Evolutionary conservation across 2,888 invertebrate genomes (phyloP).

Genomic region (Athalia rosae): DNA sequence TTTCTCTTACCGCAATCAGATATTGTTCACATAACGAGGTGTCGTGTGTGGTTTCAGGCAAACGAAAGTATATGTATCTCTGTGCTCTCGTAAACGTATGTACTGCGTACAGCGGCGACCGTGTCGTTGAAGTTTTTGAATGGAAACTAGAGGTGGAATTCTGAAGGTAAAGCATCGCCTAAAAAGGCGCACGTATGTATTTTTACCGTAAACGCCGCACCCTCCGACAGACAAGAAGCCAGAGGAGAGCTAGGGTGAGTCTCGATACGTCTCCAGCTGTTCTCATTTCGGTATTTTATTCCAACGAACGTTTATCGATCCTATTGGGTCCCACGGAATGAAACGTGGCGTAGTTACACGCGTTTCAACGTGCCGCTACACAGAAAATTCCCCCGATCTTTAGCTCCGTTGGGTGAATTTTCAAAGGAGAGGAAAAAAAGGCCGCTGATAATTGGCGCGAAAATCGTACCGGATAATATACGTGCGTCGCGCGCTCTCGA

Average conservation of each 20-base stretch:
- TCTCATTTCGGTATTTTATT: constrained; percentile 34
- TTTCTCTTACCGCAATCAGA: constrained; percentile 4
- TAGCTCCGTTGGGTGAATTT: too few relatives aligned
- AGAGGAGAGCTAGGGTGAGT: constrained; percentile 27
- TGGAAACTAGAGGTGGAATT: not conserved
- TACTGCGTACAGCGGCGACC: too few relatives aligned
- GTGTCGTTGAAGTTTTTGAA: too few relatives aligned
- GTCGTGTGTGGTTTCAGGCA: not conserved
- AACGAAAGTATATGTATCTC: constrained; percentile 32
- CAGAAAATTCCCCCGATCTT: too few relatives aligned
- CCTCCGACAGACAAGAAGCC: constrained; percentile 43
- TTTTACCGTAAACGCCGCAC: constrained; percentile 27
- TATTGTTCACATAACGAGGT: constrained; percentile 8
- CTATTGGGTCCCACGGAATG: constrained; percentile 1
- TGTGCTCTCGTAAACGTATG: not conserved
- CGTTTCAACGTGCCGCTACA: too few relatives aligned
- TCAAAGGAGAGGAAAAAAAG: too few relatives aligned
- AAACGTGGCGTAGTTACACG: not conserved
- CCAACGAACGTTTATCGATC: constrained; percentile 22
- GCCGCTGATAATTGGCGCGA: too few relatives aligned
- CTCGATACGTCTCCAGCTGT: constrained; percentile 32
- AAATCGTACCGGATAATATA: too few relatives aligned
- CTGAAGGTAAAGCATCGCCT: constrained; percentile 2
- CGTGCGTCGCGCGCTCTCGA: too few relatives aligned
- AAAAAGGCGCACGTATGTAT: not conserved